phyloP scores from a whole-genome alignment of 2,113 vertebrate genomes.

The Psittacula cyanocephala region DNA sequence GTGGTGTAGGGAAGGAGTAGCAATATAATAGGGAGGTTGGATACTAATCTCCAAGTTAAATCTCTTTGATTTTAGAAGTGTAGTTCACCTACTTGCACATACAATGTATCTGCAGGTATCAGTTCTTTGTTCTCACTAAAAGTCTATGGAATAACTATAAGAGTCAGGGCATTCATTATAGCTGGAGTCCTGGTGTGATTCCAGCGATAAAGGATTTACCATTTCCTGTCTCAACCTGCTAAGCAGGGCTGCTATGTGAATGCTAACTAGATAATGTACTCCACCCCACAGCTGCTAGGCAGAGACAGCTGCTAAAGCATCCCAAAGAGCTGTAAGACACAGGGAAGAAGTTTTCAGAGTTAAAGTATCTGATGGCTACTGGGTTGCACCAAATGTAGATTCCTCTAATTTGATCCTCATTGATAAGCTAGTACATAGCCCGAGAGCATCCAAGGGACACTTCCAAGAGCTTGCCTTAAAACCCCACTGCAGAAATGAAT shows the following conservation, averaged over 20 bases:
- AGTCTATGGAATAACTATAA: neutral
- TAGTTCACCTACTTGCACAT: neutral
- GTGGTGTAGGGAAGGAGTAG: neutral
- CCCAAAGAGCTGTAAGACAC: neutral
- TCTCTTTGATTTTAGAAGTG: neutral
- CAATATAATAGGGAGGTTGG: neutral
- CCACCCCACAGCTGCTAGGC: neutral
- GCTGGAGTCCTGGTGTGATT: neutral
- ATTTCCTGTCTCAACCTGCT: slow-evolving; percentile 32
- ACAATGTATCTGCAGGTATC: neutral
- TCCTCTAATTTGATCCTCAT: neutral
- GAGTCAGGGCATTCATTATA: neutral
- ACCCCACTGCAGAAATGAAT: neutral
- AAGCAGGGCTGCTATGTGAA: neutral
- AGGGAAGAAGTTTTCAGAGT: neutral
- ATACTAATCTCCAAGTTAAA: neutral
- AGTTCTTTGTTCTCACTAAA: neutral
- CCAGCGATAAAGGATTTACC: neutral
- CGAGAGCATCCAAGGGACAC: neutral
- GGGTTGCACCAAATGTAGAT: neutral
- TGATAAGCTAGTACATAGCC: neutral
- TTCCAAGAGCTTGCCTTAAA: neutral
- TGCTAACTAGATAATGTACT: neutral
- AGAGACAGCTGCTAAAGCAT: neutral
- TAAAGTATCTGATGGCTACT: neutral